Base-by-base conservation (phyloP, 1,140 invertebrate genomes). In the Andricus grossulariae region DNA sequence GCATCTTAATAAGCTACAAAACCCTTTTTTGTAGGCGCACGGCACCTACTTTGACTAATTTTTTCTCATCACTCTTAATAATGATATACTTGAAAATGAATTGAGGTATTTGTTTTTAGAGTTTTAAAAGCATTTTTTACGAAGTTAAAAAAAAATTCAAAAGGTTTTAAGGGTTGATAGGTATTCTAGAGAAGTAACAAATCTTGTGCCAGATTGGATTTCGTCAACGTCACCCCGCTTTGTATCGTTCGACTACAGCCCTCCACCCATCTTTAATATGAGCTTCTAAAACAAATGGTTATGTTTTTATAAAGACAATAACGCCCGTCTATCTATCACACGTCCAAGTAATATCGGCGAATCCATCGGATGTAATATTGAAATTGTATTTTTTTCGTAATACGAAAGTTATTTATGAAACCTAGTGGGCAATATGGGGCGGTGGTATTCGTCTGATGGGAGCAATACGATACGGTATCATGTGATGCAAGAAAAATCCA, bases 291-390 rank as follows among this genome's bases (percentile, higher is more conserved):
- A 91, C 83, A 87, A 90, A 90, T 89, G 87, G 88, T 90, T 90
- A 90, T 90, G 85, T 88, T 90, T 90, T 90, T 90, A 86, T 90
- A 90, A 90, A 90, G 90, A 91, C 90, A 90, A 90, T 90, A 90
- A 89, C 85, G 83, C 85, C 77, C 86, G 84, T 86, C 90, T 90
- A 91, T 91, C 89, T 90, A 90, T 91, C 90, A 91, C 85, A 84
- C 86, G 85, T 87, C 85, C 87, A 84, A 84, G 89, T 85, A 89
- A 91, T 91, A 91, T 90, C 87, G 87, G 84, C 87, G 81, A 85
- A 85, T 82, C 87, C 88, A 90, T 90, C 86, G 82, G 82, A 86
- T 83, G 88, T 89, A 88, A 90, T 91, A 90, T 91, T 90, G 89
- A 89, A 90, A 89, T 89, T 90, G 87, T 88, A 88, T 87, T 85